Base-by-base conservation (phyloP, 2,888 invertebrate species). In the Calliopum simillimum region DNA sequence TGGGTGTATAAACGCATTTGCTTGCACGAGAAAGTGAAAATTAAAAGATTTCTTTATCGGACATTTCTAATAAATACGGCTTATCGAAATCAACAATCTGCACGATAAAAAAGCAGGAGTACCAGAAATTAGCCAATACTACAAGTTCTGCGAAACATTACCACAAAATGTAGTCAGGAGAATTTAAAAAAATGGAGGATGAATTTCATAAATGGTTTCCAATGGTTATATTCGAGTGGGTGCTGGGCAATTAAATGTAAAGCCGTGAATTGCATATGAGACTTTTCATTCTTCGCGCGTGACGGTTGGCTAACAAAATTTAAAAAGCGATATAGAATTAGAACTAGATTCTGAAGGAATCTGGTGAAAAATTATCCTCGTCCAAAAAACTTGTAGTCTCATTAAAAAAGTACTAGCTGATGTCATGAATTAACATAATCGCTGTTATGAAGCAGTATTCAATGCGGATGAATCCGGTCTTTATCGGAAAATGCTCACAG, bases 401-500 rank as follows among this genome's bases (percentile, higher is more conserved):
- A 33, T 21, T 56, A 25, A 21, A 21, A 13, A 21, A 11, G n/a
- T 21, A 47, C 63, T 49, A 25, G n/a, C 47, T 6, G 47, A 23
- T 63, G 16, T 62, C 19, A 67, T 19, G 46, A 5, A 23, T 23
- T 46, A 64, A 68, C 25, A 71, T 46, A 65, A 53, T 46, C 55
- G 61, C 19, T 61, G 55, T 43, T 19, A 53, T 21, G 63, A 63
- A 55, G 63, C 68, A 43, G 33, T 59, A 33, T 71, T 68, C 25
- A 71, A 71, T 67, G 63, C 67, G 8, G 58, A 63, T 19, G 71
- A 63, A 71, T 63, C 44, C 13, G 56, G 25, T 14, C 41, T 70
- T 46, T 67, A 46, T 49, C 59, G 68, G 68, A 69, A 71, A 53
- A 13, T 47, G 61, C 58, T 71, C 14, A 63, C 68, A 44, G 70